Evolutionary conservation across 2,113 vertebrate species (phyloP), one percentile per base, ranked within the genome.

Genomic region (Myiozetetes cayanensis): DNA sequence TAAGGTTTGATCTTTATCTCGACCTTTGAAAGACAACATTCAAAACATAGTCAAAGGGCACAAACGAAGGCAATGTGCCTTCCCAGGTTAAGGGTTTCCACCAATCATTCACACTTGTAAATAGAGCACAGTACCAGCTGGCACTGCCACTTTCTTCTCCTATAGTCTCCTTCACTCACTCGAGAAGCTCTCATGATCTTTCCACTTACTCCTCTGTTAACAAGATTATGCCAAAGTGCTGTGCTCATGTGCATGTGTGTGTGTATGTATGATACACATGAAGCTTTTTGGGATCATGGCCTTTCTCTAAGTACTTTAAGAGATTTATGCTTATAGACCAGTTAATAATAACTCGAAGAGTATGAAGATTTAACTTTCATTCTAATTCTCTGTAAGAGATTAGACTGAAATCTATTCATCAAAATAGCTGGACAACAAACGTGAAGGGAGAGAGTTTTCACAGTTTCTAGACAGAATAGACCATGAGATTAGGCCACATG

Each of bases 401-500:
- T 25, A 66, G 30, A 61, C 23, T 47, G 66, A 71, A 74, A 79
- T 49, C 46, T 53, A 47, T 27, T 82, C 9, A 52, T 75, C 55
- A 78, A 93, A 86, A 20, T 59, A 66, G 30, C 37, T 78, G 41
- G 52, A 76, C 35, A 66, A 75, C 24, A 72, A 53, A 83, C 62
- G 30, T 35, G 35, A 78, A 78, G 15, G 22, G 41, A 89, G 56
- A 41, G 14, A 33, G 31, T 85, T 85, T 87, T 67, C 61, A 35
- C 5, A 61, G 61, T 63, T 94, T 87, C 82, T 41, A 76, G 49
- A 68, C 27, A 75, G 53, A 93, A 39, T 7, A 65, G 52, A 59
- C 37, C 15, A 33, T 4, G 4, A 72, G 31, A 79, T 68, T 31
- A 82, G 41, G 31, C 10, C 46, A 46, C 1, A 0, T 0, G 1